phyloP scores from a whole-genome alignment of 2,888 invertebrate genomes.

The Miltochrista miniata region DNA sequence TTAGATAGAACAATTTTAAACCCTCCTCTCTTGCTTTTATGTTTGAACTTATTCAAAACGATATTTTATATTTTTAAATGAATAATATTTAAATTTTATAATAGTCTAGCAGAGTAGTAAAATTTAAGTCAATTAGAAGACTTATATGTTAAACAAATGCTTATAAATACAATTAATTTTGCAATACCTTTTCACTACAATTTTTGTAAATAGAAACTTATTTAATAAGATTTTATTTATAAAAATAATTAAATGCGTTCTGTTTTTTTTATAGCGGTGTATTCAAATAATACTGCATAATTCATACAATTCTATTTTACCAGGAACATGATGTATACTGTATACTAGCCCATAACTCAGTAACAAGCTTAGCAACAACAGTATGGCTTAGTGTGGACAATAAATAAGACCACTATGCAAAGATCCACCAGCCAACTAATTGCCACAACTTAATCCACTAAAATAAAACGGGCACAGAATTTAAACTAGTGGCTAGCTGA shows the following conservation, averaged over 20 bases:
- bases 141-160: too few relatives aligned
- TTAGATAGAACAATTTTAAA: slow-evolving; percentile 59
- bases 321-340: slow-evolving; percentile 40
- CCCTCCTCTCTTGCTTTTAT: slow-evolving; percentile 37
- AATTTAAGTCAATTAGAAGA: too few relatives aligned
- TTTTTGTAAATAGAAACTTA: too few relatives aligned
- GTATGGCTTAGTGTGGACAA: slow-evolving; percentile 50
- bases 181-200: too few relatives aligned
- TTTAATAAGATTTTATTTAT: too few relatives aligned
- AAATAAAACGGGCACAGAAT: slow-evolving; percentile 61
- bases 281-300: too few relatives aligned
- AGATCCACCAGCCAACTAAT: slow-evolving; percentile 66
- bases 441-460: slow-evolving; percentile 66
- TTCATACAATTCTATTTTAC: not conserved
- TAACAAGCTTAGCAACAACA: slow-evolving; percentile 53
- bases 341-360: slow-evolving; percentile 47
- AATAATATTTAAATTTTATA: slow-evolving; percentile 11
- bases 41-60: too few relatives aligned
- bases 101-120: not conserved
- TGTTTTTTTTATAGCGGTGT: too few relatives aligned
- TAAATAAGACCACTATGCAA: slow-evolving; percentile 64
- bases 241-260: too few relatives aligned
- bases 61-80: not conserved
- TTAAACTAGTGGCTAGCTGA: slow-evolving; percentile 39
- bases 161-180: too few relatives aligned